A percentile compares a stretch with the other conserved stretches of the same genome.
phyloP scores from a whole-genome alignment of 2,113 vertebrate genomes.

The Ellobius talpinus region DNA sequence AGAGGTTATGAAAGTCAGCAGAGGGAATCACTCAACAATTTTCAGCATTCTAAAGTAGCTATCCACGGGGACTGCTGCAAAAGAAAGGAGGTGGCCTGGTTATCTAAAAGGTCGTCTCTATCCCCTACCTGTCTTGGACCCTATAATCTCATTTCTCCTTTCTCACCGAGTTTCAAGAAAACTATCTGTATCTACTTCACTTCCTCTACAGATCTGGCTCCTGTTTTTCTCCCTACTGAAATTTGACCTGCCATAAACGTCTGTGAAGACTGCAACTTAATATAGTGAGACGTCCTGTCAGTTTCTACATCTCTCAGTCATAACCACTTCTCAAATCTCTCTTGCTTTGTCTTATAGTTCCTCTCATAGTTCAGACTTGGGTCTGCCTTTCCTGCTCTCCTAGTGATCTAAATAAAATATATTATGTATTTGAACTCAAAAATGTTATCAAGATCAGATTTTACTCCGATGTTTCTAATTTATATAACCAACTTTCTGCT shows the following conservation, averaged over 20 bases:
- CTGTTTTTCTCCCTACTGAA: neutral
- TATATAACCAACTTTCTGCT: neutral
- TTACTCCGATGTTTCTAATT: neutral
- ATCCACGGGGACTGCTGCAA: neutral
- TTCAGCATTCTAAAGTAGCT: neutral
- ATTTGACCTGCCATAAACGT: neutral
- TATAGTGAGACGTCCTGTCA: neutral
- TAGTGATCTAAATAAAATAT: neutral
- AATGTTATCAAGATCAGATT: neutral
- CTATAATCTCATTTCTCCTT: neutral
- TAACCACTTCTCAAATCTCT: neutral
- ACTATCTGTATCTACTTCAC: neutral
- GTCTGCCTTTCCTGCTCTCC: neutral
- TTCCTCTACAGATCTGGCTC: neutral
- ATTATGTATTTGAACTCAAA: neutral
- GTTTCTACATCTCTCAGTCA: neutral
- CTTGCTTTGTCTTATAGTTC: neutral
- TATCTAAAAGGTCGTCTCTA: neutral
- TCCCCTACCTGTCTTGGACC: neutral
- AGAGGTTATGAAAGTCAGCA: neutral
- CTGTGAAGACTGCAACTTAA: neutral
- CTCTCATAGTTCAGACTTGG: neutral
- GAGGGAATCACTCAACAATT: neutral
- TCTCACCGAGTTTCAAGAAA: neutral
- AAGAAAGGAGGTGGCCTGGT: neutral